Conservation (phyloP, 1,140 invertebrate species). For the Diuraphis noxia region DNA sequence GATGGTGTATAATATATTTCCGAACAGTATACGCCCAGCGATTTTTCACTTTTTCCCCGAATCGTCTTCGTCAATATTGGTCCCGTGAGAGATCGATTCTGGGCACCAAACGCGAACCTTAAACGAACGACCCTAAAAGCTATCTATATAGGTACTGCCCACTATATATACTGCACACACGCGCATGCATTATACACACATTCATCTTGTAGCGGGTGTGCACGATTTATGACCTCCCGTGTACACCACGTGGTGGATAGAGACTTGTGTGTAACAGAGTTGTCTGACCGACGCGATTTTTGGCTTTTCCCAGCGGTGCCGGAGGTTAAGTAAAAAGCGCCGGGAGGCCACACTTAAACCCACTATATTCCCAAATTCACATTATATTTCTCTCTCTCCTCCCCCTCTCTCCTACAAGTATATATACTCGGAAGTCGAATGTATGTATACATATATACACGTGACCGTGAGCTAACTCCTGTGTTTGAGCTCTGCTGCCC, state of each 20-base stretch:
- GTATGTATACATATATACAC: neutral
- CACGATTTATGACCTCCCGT: constrained; percentile 16
- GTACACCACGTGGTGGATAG: neutral
- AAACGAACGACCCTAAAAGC: constrained; percentile 18
- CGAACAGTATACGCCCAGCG: constrained; percentile 28
- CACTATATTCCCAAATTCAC: neutral
- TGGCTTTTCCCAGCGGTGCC: constrained; percentile 36
- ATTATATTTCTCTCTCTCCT: constrained; percentile 7
- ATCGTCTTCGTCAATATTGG: constrained; percentile 22
- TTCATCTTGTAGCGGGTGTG: constrained; percentile 39
- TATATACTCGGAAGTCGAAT: neutral
- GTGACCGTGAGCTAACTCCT: neutral
- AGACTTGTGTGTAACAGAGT: neutral
- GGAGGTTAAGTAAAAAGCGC: constrained; percentile 27
- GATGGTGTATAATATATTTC: neutral
- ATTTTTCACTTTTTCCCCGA: constrained; percentile 47
- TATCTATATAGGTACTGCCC: neutral
- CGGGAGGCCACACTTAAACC: neutral
- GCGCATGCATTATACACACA: neutral
- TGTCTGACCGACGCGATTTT: neutral
- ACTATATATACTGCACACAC: no score
- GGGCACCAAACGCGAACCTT: neutral
- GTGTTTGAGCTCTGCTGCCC: neutral
- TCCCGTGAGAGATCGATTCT: constrained; percentile 14
- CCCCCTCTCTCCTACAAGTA: no score